Conservation (phyloP, 2,797 vertebrate genomes). For the Valencia hispanica region DNA sequence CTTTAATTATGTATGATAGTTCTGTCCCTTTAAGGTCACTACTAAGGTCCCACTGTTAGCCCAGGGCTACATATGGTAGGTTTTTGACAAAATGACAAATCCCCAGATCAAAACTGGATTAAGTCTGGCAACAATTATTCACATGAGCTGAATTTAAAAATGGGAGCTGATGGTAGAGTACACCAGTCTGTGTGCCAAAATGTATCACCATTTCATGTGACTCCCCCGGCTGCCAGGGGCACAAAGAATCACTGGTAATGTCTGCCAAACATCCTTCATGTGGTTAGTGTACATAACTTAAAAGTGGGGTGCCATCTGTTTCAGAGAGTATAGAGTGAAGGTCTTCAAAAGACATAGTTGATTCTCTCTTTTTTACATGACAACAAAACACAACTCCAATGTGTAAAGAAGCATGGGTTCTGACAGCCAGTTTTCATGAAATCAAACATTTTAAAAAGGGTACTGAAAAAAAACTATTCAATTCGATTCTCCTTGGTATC, state of each 20-base stretch:
- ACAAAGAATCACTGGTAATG: background rate
- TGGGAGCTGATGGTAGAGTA: background rate
- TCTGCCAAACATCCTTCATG: background rate
- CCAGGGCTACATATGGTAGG: background rate
- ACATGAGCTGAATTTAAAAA: no score
- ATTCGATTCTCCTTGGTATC: no score
- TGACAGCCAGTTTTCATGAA: no score
- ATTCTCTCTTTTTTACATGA: no score
- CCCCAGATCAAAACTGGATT: background rate
- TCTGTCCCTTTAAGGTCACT: background rate
- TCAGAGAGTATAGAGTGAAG: background rate
- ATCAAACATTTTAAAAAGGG: no score
- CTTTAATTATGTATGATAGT: background rate
- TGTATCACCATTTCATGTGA: background rate
- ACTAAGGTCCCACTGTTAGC: no score
- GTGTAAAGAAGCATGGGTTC: no score
- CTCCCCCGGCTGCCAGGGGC: background rate
- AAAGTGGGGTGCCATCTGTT: background rate
- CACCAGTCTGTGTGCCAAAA: background rate
- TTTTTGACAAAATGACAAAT: background rate
- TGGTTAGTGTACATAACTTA: background rate
- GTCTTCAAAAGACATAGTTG: no score
- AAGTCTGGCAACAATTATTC: no score
- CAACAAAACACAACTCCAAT: no score
- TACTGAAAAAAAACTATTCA: no score